Base-by-base conservation (phyloP, 2,888 invertebrate species). In the Drosophila mimica region DNA sequence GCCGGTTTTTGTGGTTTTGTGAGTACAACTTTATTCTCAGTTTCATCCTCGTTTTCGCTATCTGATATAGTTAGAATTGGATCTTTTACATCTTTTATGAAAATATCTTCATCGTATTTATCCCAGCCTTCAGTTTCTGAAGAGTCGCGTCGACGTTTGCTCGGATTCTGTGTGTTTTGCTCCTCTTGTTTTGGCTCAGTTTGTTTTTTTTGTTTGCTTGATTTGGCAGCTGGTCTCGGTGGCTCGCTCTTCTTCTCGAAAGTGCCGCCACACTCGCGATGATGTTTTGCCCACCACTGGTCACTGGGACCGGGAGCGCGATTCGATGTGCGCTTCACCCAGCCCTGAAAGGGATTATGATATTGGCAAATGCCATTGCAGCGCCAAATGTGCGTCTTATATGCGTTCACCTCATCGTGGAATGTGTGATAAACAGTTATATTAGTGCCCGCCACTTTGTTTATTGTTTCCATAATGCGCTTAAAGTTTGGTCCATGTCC, bases 401-500 rank as follows among this genome's bases (percentile, higher is more conserved):
- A 99, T 2, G 96, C 92, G 72, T 95, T 91, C 11, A 99, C 99
- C 94, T 99, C 99, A 92, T 98, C 98, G 92, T 98, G 97, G 92
- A 99, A 99, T 79, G 94, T 95, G 92, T 99, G 99, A 92, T 98
- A 99, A 56, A 99, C 97, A 28, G 96, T 96, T 59, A 99, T 98
- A 74, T 96, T 96, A 0, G 98, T 95, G 63, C 98, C 98, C 6
- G 98, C 96, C 76, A 95, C 94, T 74, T 94, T 94, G 93, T 99
- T 99, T 69, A 99, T 99, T 73, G 98, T 95, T 76, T 96, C 91
- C 99, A 99, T 99, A 87, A 99, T 98, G 64, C 96, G 95, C 81
- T 97, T 95, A 92, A 99, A 99, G 91, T 97, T 96, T 0, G 98
- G 98, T 0, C 99, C 99, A 93, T 99, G 99, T 0, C 97, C 99